Evolutionary conservation across 2,797 vertebrate genomes (phyloP).

Genomic region (Oceanodroma leucorhoa): DNA sequence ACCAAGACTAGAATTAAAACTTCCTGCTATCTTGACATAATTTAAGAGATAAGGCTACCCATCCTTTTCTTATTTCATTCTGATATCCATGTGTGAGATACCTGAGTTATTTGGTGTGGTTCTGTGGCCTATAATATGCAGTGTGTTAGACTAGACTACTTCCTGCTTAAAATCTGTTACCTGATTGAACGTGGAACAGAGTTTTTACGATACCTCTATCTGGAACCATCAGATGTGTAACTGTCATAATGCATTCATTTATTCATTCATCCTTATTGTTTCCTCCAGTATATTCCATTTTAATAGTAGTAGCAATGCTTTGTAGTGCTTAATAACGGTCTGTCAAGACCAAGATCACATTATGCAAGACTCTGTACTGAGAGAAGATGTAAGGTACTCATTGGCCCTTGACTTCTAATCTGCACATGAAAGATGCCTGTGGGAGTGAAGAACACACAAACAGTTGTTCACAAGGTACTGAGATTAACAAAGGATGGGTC

Average conservation of each 20-base stretch:
- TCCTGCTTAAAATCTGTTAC: not conserved
- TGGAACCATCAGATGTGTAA: not conserved
- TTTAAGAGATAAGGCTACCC: not conserved
- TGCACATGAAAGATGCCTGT: not conserved
- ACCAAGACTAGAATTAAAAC: not conserved
- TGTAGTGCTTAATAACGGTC: not conserved
- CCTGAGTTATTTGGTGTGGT: not conserved
- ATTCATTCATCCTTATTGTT: not conserved
- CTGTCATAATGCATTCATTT: not conserved
- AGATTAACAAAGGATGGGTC: not conserved
- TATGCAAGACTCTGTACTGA: not conserved
- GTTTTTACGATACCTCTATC: not conserved
- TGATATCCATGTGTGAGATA: not conserved
- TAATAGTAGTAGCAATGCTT: not conserved
- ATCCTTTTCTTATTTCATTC: not conserved
- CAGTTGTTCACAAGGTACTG: not conserved
- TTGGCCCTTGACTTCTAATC: not conserved
- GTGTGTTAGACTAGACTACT: not conserved
- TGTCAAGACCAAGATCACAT: not conserved
- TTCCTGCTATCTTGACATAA: not conserved
- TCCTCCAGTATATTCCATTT: not conserved
- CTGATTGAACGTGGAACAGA: not conserved
- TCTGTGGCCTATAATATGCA: not conserved
- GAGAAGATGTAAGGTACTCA: not conserved
- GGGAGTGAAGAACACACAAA: not conserved